A percentile compares a stretch with the other conserved stretches of the same genome.
phyloP scores from a whole-genome alignment of 1,140 invertebrate genomes.

The Eufriesea mexicana region DNA sequence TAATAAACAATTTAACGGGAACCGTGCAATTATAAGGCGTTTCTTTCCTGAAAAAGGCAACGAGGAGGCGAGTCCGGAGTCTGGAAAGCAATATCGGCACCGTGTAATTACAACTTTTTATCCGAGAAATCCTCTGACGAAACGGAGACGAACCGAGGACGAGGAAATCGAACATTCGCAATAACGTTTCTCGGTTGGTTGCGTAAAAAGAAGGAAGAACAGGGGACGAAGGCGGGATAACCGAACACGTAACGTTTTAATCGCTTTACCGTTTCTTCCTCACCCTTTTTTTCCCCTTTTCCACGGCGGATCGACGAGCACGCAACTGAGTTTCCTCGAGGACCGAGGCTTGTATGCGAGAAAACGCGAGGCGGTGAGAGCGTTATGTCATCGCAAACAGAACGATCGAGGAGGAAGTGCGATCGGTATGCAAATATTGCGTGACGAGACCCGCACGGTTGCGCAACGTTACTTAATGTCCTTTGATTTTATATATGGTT shows the following conservation, averaged over 20 bases:
- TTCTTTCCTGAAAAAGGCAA: background rate
- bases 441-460: slow-evolving; percentile 7
- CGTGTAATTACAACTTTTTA: slow-evolving; percentile 37
- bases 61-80: background rate
- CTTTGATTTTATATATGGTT: slow-evolving; percentile 19
- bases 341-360: background rate
- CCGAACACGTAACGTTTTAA: slow-evolving; percentile 14
- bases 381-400: slow-evolving; percentile 35
- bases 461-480: slow-evolving; percentile 28
- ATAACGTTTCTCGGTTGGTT: background rate
- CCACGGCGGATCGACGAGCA: no score
- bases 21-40: slow-evolving; percentile 15
- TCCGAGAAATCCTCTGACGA: slow-evolving; percentile 4
- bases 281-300: no score
- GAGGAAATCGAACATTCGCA: slow-evolving; percentile 28
- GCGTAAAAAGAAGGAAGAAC: slow-evolving; percentile 20
- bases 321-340: background rate
- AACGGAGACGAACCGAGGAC: slow-evolving; percentile 16
- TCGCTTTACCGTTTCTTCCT: background rate
- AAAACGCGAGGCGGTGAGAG: background rate
- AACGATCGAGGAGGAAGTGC: slow-evolving; percentile 9
- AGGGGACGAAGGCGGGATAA: background rate
- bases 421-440: slow-evolving; percentile 42
- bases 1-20: slow-evolving; percentile 37
- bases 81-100: slow-evolving; percentile 27